These are phyloP conservation scores for Lepidocyrtinus sp. DNA, from an alignment of 2,888 invertebrate species.

Conservation along the genomic window DNA sequence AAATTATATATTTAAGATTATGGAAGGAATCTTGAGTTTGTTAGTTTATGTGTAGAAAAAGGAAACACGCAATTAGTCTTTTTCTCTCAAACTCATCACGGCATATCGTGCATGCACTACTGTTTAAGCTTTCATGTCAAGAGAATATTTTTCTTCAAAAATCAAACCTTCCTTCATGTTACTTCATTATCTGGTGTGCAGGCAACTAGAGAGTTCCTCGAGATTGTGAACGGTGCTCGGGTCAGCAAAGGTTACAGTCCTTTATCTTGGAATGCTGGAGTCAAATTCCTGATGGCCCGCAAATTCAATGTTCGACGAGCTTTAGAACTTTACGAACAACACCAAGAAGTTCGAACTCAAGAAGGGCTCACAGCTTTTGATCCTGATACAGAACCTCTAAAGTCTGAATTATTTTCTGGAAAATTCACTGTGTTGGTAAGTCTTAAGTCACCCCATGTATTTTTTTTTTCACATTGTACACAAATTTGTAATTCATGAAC, in stretches of 20 bases:
- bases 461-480: background rate
- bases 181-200: conserved; percentile 74
- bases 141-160: too few species aligned
- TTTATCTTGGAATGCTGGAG: conserved; percentile 89
- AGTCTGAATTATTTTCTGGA: conserved; percentile 89
- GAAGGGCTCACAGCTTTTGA: conserved; percentile 91
- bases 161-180: too few species aligned
- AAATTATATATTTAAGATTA: too few species aligned
- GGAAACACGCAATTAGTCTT: too few species aligned
- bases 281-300: conserved; percentile 80
- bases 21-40: too few species aligned
- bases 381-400: conserved; percentile 86
- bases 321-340: conserved; percentile 91
- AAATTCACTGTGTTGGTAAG: conserved; percentile 96
- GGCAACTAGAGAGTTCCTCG: conserved; percentile 87
- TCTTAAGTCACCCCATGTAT: background rate
- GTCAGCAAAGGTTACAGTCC: conserved; percentile 76
- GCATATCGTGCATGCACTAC: too few species aligned
- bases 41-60: too few species aligned
- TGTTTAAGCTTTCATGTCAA: too few species aligned
- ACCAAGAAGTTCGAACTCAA: conserved; percentile 88
- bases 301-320: conserved; percentile 95
- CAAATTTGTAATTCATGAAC: too few species aligned
- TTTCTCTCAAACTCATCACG: too few species aligned
- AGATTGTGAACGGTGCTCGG: conserved; percentile 79